These are phyloP conservation scores for Neomicropteryx cornuta DNA, from an alignment of 1,140 invertebrate species.

Conservation along the genomic window DNA sequence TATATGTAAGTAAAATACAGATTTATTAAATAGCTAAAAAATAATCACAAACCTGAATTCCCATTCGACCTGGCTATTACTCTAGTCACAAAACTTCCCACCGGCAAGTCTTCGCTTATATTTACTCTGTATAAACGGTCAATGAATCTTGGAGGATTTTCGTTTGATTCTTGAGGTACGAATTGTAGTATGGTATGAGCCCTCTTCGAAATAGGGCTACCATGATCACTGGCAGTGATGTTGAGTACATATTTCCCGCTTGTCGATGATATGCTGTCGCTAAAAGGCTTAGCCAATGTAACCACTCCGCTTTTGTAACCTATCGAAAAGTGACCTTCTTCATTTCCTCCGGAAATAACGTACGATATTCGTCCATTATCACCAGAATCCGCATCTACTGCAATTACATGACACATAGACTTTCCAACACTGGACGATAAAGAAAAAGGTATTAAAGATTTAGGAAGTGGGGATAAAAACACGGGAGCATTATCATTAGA, in stretches of 20 bases:
- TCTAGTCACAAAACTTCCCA: slow-evolving; percentile 67
- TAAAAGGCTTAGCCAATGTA: slow-evolving; percentile 58
- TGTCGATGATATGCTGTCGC: slow-evolving; percentile 26
- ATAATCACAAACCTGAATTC: slow-evolving; percentile 46
- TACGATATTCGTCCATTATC: slow-evolving; percentile 83
- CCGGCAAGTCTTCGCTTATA: slow-evolving; percentile 66
- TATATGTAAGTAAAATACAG: slow-evolving; percentile 2
- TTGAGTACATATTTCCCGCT: slow-evolving; percentile 53
- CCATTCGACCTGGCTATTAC: slow-evolving; percentile 62
- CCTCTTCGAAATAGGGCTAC: slow-evolving; percentile 52
- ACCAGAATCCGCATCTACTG: slow-evolving; percentile 72
- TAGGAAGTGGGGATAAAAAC: slow-evolving; percentile 56
- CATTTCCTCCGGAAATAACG: slow-evolving; percentile 70
- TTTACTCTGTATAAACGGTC: slow-evolving; percentile 62
- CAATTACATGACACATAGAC: slow-evolving; percentile 65
- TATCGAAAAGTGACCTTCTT: slow-evolving; percentile 66
- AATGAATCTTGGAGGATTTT: slow-evolving; percentile 71
- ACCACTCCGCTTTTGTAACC: slow-evolving; percentile 67
- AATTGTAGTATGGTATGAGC: slow-evolving; percentile 51
- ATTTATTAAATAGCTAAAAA: slow-evolving; percentile 5
- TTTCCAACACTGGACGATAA: slow-evolving; percentile 43
- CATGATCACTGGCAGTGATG: slow-evolving; percentile 75
- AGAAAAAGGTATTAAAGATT: slow-evolving; percentile 38
- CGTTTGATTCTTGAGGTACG: slow-evolving; percentile 59
- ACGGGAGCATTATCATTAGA: slow-evolving; percentile 78